Conservation (phyloP, 1,140 invertebrate genomes). For the Charaxes varanes region DNA sequence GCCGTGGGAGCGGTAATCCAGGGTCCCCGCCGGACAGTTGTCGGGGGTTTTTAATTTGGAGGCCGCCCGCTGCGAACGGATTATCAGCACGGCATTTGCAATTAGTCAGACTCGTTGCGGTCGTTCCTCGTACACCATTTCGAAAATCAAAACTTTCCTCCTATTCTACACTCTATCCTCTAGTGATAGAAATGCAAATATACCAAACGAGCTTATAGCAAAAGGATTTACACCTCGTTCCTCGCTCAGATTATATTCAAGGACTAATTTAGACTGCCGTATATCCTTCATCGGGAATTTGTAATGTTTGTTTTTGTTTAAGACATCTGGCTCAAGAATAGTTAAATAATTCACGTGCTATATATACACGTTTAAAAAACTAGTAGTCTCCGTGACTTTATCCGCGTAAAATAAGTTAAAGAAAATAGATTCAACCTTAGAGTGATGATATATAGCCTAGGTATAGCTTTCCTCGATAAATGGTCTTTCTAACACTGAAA, state of each 20-base stretch:
- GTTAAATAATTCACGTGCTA: too few species aligned
- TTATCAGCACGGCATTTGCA: slow-evolving; percentile 55
- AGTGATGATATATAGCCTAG: too few species aligned
- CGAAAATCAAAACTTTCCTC: not conserved
- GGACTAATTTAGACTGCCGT: slow-evolving; percentile 25
- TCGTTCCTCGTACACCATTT: slow-evolving; percentile 25
- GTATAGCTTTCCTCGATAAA: too few species aligned
- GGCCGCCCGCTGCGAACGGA: slow-evolving; percentile 63
- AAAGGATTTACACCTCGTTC: slow-evolving; percentile 26
- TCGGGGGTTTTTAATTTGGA: slow-evolving; percentile 65
- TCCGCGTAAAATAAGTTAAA: too few species aligned
- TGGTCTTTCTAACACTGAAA: too few species aligned
- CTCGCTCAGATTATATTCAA: slow-evolving; percentile 28
- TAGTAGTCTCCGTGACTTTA: too few species aligned
- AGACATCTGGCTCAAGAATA: too few species aligned
- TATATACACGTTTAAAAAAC: too few species aligned
- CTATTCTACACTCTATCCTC: slow-evolving; percentile 10
- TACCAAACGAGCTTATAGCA: not conserved
- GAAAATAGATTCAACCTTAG: too few species aligned
- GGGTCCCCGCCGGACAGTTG: slow-evolving; percentile 45
- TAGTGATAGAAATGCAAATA: not conserved
- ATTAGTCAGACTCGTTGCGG: slow-evolving; percentile 54
- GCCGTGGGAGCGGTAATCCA: slow-evolving; percentile 56
- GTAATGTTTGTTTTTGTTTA: slow-evolving; percentile 8
- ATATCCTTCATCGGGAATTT: slow-evolving; percentile 13